A percentile compares a stretch with the other conserved stretches of the same genome.
phyloP scores from a whole-genome alignment of 2,888 invertebrate species.

The Druceiella hillmani region DNA sequence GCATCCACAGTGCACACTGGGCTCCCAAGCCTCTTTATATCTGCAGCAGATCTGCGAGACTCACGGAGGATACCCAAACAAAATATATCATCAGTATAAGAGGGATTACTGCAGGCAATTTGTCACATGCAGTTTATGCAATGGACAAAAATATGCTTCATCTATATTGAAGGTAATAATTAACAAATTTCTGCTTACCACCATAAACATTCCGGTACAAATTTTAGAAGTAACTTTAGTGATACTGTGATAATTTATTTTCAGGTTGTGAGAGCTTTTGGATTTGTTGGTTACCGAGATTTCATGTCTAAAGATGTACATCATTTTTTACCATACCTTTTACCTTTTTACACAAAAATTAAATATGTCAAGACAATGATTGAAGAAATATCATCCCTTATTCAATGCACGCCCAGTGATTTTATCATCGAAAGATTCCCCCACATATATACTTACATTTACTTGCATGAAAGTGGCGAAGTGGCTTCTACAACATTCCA shows the following conservation, averaged over 20 bases:
- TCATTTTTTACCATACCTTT: slow-evolving; percentile 59
- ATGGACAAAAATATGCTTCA: slow-evolving; percentile 52
- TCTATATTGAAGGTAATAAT: slow-evolving; percentile 55
- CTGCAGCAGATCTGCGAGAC: slow-evolving; percentile 53
- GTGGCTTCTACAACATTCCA: slow-evolving; percentile 56
- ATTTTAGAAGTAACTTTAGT: too few species aligned
- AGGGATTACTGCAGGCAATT: slow-evolving; percentile 57
- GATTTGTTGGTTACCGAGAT: slow-evolving; percentile 62
- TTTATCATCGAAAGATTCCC: slow-evolving; percentile 62
- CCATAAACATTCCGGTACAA: background rate
- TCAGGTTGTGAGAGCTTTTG: slow-evolving; percentile 59
- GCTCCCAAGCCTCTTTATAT: slow-evolving; percentile 52
- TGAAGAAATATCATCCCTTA: slow-evolving; percentile 55
- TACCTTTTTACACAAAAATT: slow-evolving; percentile 52
- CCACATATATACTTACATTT: slow-evolving; percentile 65
- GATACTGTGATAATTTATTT: slow-evolving; percentile 14
- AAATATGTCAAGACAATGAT: slow-evolving; percentile 56
- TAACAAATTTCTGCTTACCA: slow-evolving; percentile 6
- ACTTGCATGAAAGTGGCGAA: slow-evolving; percentile 56
- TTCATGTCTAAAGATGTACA: slow-evolving; percentile 65
- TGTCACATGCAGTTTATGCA: slow-evolving; percentile 54
- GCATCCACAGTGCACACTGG: slow-evolving; percentile 54
- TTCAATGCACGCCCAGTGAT: slow-evolving; percentile 53
- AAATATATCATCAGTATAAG: slow-evolving; percentile 57
- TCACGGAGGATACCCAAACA: slow-evolving; percentile 49